Percentiles rank a stretch among this genome's conserved stretches.
phyloP scores from a whole-genome alignment of 2,797 vertebrate species.

The Hippopotamyrus pictus region DNA sequence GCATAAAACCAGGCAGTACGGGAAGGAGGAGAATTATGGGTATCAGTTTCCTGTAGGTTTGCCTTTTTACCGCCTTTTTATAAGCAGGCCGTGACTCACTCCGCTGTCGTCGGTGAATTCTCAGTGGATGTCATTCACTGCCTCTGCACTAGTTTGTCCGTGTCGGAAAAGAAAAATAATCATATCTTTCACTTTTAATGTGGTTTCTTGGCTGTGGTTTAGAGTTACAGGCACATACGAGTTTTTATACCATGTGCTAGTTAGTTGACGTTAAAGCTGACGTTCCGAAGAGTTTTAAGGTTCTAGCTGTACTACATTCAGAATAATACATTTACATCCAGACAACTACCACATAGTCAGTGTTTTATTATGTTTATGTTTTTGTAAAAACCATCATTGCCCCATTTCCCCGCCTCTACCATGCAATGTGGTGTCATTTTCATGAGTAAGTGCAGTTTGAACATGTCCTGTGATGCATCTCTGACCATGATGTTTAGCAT shows the following conservation, averaged over 20 bases:
- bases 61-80: background rate
- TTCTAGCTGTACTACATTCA: background rate
- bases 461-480: background rate
- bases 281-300: background rate
- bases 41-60: background rate
- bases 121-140: background rate
- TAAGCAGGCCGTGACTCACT: background rate
- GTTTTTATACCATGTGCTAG: background rate
- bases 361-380: background rate
- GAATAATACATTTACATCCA: background rate
- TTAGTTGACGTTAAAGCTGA: background rate
- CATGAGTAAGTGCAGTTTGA: background rate
- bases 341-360: background rate
- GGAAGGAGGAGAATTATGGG: background rate
- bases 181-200: background rate
- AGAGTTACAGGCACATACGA: background rate
- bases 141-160: background rate
- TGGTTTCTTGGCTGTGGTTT: background rate
- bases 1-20: background rate
- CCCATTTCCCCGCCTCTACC: background rate
- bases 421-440: background rate
- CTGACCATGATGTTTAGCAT: background rate
- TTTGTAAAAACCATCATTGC: background rate
- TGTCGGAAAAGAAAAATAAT: background rate
- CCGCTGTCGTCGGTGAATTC: background rate